Percentiles rank a stretch among this genome's conserved stretches.
These are phyloP conservation scores for Harpalus rubripes DNA, from an alignment of 2,888 invertebrate genomes.

Conservation along the genomic window DNA sequence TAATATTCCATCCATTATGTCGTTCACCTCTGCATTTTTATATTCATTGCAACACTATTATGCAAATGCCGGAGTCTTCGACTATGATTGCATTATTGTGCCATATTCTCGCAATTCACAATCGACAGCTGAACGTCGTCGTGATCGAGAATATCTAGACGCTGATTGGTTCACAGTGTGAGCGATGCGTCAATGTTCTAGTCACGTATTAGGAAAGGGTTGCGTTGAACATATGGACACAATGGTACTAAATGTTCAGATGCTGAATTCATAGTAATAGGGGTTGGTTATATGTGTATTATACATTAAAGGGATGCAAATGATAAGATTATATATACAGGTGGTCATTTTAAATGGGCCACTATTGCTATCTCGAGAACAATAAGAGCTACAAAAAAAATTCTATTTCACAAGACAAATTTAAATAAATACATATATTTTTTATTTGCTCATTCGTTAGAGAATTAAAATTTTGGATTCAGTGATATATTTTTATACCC, in stretches of 20 bases:
- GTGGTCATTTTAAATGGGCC: no score
- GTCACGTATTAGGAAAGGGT: background rate
- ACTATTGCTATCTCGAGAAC: no score
- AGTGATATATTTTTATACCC: no score
- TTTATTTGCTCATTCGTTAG: no score
- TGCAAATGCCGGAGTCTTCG: background rate
- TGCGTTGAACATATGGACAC: background rate
- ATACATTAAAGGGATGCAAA: background rate
- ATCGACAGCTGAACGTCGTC: background rate
- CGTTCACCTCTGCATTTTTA: slow-evolving; percentile 9
- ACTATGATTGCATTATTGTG: slow-evolving; percentile 18
- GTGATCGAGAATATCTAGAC: slow-evolving; percentile 17
- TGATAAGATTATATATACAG: no score
- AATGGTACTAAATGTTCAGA: background rate
- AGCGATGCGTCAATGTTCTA: background rate
- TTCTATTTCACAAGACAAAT: no score
- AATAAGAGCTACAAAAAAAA: no score
- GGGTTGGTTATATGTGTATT: background rate
- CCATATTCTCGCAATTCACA: slow-evolving; percentile 23
- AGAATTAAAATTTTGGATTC: no score
- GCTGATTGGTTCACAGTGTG: slow-evolving; percentile 9
- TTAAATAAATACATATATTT: no score
- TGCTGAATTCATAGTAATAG: background rate
- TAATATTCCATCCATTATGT: slow-evolving; percentile 4
- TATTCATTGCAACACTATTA: slow-evolving; percentile 31